Base-by-base conservation (phyloP, 2,888 invertebrate genomes). In the Rhingia rostrata region DNA sequence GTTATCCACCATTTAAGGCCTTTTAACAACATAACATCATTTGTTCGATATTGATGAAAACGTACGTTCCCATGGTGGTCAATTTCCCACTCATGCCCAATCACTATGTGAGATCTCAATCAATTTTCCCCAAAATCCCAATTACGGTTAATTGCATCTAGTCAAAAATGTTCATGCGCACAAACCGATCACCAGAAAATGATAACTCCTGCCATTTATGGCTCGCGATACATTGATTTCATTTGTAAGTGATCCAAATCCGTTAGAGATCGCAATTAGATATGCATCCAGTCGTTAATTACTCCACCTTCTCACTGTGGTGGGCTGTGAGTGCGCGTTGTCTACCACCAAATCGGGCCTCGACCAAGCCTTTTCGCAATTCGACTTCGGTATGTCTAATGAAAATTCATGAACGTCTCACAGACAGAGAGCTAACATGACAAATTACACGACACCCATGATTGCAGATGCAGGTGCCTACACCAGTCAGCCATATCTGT, bases 401-500 rank as follows among this genome's bases (percentile, higher is more conserved):
- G 74, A 80, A 84, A 84, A 84, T 84, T 80, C 84, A 84, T 79
- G 79, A 80, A 79, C 53, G 39, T 51, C 60, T 22, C 37, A n/a
- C 30, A 30, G 7, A 10, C 33, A 30, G 61, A 39, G 58, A 70
- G 39, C 22, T 22, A 84, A 84, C 80, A 84, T 80, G 84, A 84
- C 84, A 84, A 84, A 84, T 84, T 84, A 84, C 84, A 84, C 69
- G 84, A 84, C 84, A 80, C 84, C 41, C 80, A 64, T 80, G 84
- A 79, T 74, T 64, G 73, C 61, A 12, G 45, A 63, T 53, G 60
- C 35, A 22, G 22, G 22, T 22, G 22, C 22, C 22, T 6, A 4
- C 39, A 14, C 7, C 49, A 7, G 60, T 30, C 7, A 9, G 58
- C 75, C 82, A 77, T 66, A 72, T 66, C 37, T 22, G 56, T 45